Base-by-base conservation (phyloP, 92 coral and sea anemone genomes). In the Porites cylindrica region DNA sequence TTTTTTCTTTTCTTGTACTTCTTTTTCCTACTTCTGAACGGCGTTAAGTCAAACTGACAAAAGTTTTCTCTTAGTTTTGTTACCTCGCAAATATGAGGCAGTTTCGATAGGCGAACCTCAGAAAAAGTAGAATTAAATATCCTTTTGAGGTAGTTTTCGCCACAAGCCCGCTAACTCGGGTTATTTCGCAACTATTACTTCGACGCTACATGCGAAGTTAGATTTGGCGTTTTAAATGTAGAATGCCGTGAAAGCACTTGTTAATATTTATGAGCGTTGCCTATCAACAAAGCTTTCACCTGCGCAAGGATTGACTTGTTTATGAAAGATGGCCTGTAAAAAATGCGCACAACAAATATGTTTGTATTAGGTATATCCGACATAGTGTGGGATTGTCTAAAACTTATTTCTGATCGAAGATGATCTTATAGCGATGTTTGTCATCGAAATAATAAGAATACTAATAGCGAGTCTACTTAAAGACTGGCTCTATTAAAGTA, bases 251-350 rank as follows among this genome's bases (percentile, higher is more conserved):
- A 21, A 52, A 19, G 1, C 21, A 16, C 13, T 19, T 5, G 23
- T 19, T 75, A 75, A 75, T 75, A 53, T 75, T 75, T 9, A 75
- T 52, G 17, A 75, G 13, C 32, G 17, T 20, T 13, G 63, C 21
- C 18, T 5, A 75, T 8, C 4, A 56, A 75, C 47, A 75, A 75
- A 75, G 32, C 29, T 58, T 71, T 59, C 86, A 82, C 86, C 78
- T 70, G 86, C 78, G 20, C 50, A n/a, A 10, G 56, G n/a, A 19
- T 10, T 70, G 66, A 10, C 47, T 61, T 32, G 66, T 70, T 71
- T 82, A 32, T 13, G 9, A 58, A 26, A 8, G 76, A 1, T 58
- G 77, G 47, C 86, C 86, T 32, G 58, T 82, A 70, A 59, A 10
- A 1, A 13, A 38, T 64, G 47, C 47, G 5, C 47, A 38, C 47